Conservation (phyloP, 2,888 invertebrate species). For the Leptinotarsa rubiginosa region DNA sequence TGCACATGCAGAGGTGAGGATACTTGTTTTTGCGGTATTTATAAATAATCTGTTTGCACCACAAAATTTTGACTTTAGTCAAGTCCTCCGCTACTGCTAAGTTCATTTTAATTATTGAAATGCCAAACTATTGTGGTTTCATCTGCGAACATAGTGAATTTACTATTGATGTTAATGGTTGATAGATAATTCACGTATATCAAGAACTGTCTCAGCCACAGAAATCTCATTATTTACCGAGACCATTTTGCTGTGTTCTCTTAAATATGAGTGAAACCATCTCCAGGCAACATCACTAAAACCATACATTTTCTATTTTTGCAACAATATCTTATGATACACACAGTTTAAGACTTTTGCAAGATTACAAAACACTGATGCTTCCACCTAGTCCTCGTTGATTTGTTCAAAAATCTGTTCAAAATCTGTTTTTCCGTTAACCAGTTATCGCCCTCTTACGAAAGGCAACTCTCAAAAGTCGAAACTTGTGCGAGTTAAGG, state of each 20-base stretch:
- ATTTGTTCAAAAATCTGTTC: neutral
- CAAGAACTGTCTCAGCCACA: neutral
- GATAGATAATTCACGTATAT: too few relatives aligned
- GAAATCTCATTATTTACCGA: neutral
- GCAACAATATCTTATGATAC: neutral
- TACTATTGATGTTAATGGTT: too few relatives aligned
- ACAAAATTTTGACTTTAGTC: too few relatives aligned
- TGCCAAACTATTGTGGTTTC: neutral
- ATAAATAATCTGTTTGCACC: too few relatives aligned
- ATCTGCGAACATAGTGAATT: too few relatives aligned
- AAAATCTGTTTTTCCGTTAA: too few relatives aligned
- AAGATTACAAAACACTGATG: neutral
- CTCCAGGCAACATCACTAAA: neutral
- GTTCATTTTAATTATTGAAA: neutral
- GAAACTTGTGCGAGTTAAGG: too few relatives aligned
- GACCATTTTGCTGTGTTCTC: neutral
- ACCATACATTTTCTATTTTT: neutral
- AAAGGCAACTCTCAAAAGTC: too few relatives aligned
- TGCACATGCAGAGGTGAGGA: too few relatives aligned
- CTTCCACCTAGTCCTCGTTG: neutral
- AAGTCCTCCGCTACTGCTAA: neutral
- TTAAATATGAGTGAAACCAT: neutral
- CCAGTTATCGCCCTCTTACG: too few relatives aligned
- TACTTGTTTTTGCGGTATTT: too few relatives aligned
- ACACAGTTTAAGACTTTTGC: constrained; percentile 8